phyloP scores from a whole-genome alignment of 2,113 vertebrate species.

The Cyanistes caeruleus region DNA sequence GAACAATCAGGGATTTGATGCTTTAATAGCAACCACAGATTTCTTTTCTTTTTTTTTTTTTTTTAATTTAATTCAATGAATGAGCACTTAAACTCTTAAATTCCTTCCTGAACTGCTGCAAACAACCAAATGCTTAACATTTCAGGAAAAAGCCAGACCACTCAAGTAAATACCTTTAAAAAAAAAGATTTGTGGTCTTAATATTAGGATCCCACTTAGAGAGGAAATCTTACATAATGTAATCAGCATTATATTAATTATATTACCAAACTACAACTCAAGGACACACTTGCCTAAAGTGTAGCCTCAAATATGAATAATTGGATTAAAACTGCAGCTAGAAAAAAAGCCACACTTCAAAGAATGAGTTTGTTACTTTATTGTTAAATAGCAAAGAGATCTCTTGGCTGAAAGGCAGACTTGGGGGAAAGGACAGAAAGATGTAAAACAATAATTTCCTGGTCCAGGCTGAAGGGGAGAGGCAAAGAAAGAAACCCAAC shows the following conservation, averaged over 20 bases:
- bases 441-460: not conserved
- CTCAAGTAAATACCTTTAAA: not conserved
- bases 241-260: not conserved
- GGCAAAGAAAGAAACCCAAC: not conserved
- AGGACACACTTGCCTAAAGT: not conserved
- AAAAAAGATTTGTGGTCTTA: not conserved
- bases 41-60: not conserved
- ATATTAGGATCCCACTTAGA: not conserved
- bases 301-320: not conserved
- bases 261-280: not conserved
- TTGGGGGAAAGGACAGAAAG: not conserved
- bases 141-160: not conserved
- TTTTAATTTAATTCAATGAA: not conserved
- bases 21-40: not conserved
- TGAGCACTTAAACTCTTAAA: not conserved
- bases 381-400: not conserved
- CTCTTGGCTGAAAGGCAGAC: not conserved
- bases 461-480: rapidly evolving
- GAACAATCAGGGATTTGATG: not conserved
- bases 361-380: not conserved
- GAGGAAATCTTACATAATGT: not conserved
- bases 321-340: not conserved
- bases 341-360: not conserved
- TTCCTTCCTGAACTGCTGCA: not conserved
- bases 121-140: not conserved